Base-by-base conservation (phyloP, 2,888 invertebrate species). In the Synanthedon formicaeformis region DNA sequence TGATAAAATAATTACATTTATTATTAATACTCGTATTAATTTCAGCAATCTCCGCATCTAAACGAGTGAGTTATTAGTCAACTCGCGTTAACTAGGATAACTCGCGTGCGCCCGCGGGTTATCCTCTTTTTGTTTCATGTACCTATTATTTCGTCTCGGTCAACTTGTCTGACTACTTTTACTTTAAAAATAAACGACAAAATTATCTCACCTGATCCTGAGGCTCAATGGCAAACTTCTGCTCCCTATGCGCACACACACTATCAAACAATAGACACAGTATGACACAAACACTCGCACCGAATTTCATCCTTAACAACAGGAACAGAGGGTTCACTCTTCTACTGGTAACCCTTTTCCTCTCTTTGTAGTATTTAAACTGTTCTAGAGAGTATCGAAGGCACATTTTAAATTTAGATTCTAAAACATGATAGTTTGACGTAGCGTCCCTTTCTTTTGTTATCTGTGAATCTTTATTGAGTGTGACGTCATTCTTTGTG, bases 201-300 rank as follows among this genome's bases (percentile, higher is more conserved):
- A n/a, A 45, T 41, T 52, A 51, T 53, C 75, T 72, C 55, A 86
- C 86, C 80, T 87, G 86, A 69, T 87, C 86, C 56, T 86, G 85
- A 0, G 86, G 86, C 50, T 87, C 86, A 16, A 87, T 82, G 0
- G 85, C 86, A 60, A 87, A 87, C 58, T 78, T 78, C 65, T 86
- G 86, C 52, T 85, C 85, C 51, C 67, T 75, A 54, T 69, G 69
- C n/a, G 72, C 81, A 66, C 63, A 65, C 50, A 73, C 79, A 60
- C 61, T 64, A 62, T 63, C 65, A 55, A 73, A 52, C 56, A 78
- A 60, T 48, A 77, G 49, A 58, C 65, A 64, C 51, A 74, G 61
- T 50, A 78, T 49, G 40, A 73, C 10, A 10, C 6, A 8, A 6
- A 34, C 6, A 34, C 34, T 34, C 34, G 34, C 34, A 18, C 18